A percentile compares a stretch with the other conserved stretches of the same genome.
phyloP scores from a whole-genome alignment of 2,113 vertebrate species.

The Rhizomys pruinosus region DNA sequence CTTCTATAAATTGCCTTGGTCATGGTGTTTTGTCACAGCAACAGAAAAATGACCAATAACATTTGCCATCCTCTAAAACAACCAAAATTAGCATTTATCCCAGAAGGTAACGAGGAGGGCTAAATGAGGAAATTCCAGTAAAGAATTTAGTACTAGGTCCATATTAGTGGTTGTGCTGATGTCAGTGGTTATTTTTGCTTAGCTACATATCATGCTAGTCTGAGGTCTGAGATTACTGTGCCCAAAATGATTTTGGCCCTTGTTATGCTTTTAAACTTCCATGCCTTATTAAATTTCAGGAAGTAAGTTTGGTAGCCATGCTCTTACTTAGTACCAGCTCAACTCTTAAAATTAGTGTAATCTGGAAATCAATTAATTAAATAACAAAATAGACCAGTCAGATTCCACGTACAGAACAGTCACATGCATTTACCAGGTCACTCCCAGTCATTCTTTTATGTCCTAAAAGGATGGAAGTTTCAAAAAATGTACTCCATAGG shows the following conservation, averaged over 20 bases:
- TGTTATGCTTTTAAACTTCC: not conserved
- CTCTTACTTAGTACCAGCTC: not conserved
- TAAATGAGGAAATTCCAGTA: not conserved
- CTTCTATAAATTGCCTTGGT: too few species aligned
- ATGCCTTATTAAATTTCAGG: constrained; percentile 11
- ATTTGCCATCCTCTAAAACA: not conserved
- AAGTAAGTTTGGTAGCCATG: not conserved
- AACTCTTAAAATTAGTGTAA: not conserved
- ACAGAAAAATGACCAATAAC: too few species aligned
- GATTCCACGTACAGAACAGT: not conserved
- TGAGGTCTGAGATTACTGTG: not conserved
- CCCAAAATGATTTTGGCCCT: not conserved
- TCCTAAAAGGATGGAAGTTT: not conserved
- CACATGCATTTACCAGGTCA: not conserved
- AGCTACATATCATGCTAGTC: not conserved
- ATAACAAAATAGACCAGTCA: not conserved
- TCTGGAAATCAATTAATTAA: not conserved
- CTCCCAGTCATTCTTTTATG: not conserved
- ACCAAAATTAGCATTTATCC: not conserved
- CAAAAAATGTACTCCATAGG: not conserved
- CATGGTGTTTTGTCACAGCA: too few species aligned
- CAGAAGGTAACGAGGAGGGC: not conserved
- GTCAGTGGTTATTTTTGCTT: not conserved
- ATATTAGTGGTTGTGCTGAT: not conserved
- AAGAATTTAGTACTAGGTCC: not conserved